Percentiles rank a stretch among this genome's conserved stretches.
Evolutionary conservation across 2,797 vertebrate species (phyloP).

Genomic region (Oophaga sylvatica): DNA sequence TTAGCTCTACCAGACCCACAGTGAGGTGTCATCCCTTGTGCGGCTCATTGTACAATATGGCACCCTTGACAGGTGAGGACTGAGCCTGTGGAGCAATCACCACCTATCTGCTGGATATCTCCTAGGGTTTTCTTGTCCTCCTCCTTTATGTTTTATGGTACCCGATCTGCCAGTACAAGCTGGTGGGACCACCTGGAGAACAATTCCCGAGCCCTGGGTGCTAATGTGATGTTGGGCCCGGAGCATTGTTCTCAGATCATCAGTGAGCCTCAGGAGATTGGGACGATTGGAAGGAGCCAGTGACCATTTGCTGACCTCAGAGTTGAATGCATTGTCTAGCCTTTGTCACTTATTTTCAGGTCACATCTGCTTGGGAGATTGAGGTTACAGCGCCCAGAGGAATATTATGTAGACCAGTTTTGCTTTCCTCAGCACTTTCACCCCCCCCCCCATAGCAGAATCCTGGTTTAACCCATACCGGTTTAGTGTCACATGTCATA

Average conservation of each 20-base stretch:
- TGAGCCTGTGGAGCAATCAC: not conserved
- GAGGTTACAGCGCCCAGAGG: conserved; percentile 24
- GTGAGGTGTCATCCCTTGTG: not conserved
- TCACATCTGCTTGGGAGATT: conserved; percentile 26
- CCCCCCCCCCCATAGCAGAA: not conserved
- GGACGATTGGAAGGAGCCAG: not conserved
- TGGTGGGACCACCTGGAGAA: not conserved
- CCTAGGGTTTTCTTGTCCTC: not conserved
- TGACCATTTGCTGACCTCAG: conserved; percentile 46
- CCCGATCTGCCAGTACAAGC: too few species aligned
- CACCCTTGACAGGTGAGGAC: not conserved
- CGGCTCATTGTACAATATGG: not conserved
- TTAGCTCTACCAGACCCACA: not conserved
- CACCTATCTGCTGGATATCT: not conserved
- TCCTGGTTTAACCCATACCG: not conserved
- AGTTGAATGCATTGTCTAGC: conserved; percentile 30
- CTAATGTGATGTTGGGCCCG: not conserved
- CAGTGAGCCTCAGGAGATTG: not conserved
- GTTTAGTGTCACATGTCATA: too few species aligned
- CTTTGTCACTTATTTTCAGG: conserved; percentile 24
- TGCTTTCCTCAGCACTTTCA: not conserved
- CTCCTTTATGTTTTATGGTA: not conserved
- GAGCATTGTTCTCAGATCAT: conserved; percentile 25
- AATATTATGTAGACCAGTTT: conserved; percentile 1
- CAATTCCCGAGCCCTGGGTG: not conserved